These are phyloP conservation scores for Clytia hemisphaerica DNA, from an alignment of 30 jellyfish, hydroid and myxozoan species.

Conservation along the genomic window DNA sequence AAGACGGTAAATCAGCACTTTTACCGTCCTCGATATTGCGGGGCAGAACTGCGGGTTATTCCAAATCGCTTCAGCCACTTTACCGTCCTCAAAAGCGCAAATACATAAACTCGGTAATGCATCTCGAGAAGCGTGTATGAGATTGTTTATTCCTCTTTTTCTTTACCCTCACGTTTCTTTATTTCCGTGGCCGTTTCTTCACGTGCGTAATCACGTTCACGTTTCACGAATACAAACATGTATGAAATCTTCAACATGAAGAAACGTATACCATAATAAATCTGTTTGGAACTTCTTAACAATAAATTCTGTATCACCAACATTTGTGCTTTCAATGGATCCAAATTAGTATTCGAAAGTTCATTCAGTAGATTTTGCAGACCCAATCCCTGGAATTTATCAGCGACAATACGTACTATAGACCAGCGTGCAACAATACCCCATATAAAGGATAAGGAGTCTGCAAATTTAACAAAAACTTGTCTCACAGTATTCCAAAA, in stretches of 20 bases:
- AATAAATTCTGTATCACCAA: constrained; percentile 59
- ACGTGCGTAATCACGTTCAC: constrained; percentile 75
- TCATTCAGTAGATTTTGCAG: constrained; percentile 33
- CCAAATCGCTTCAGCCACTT: too few species aligned
- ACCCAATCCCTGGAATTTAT: neutral
- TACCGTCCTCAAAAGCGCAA: too few species aligned
- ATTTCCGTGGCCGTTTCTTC: constrained; percentile 34
- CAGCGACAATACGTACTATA: constrained; percentile 37
- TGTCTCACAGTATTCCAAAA: constrained; percentile 14
- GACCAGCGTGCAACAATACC: constrained; percentile 25
- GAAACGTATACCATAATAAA: constrained; percentile 59
- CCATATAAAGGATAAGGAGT: neutral
- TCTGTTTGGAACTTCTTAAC: constrained; percentile 50
- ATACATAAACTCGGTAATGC: too few species aligned
- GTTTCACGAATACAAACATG: constrained; percentile 56
- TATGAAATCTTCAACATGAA: constrained; percentile 46
- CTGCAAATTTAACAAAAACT: neutral
- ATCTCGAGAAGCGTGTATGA: too few species aligned
- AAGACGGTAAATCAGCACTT: too few species aligned
- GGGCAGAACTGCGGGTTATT: too few species aligned
- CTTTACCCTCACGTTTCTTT: too few species aligned
- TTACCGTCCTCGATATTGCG: too few species aligned
- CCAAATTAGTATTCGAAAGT: constrained; percentile 75
- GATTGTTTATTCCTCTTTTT: too few species aligned
- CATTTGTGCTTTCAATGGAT: constrained; percentile 89